Evolutionary conservation across 2,113 vertebrate species (phyloP), one percentile per base, ranked within the genome.

Genomic region (Barbus barbus): DNA sequence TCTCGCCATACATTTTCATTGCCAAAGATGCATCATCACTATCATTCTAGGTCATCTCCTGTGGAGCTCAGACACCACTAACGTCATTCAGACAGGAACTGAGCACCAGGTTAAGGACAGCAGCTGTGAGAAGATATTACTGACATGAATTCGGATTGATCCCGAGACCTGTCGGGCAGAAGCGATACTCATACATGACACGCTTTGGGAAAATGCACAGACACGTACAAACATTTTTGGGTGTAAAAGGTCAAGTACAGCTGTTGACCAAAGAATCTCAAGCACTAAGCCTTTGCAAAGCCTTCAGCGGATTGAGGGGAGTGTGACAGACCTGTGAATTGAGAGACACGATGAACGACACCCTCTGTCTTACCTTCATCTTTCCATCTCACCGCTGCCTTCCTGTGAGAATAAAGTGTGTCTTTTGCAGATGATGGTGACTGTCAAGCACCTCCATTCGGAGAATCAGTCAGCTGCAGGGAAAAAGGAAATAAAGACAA

Each of bases 301-400:
- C 84, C 78, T 44, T 56, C 38, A 36, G 31, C 7, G 33, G 53
- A 83, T 61, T 33, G 51, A 76, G 38, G 83, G 82, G 79, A 89
- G 51, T n/a, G 46, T 88, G 84, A 86, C 85, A 85, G 85, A 87
- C 83, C 85, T 81, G 85, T 76, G 72, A 83, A 89, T 26, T 77
- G 87, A 85, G 78, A 86, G 76, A 86, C 24, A 65, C 88, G 89
- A 92, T 85, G 87, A 91, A 90, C 88, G 88, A 89, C 90, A 90
- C 69, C 28, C 85, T 58, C 58, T 81, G 76, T 87, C 76, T 75
- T 76, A 56, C 81, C 78, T 81, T 76, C 82, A 38, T 83, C 74
- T 85, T 83, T 89, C 87, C 79, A 84, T 89, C 87, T 82, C 84
- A 1, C 76, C 4, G 26, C 58, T 8, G 63, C 46, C 61, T 75